Base-by-base conservation (phyloP, 2,113 vertebrate genomes). In the Tetrao urogallus region DNA sequence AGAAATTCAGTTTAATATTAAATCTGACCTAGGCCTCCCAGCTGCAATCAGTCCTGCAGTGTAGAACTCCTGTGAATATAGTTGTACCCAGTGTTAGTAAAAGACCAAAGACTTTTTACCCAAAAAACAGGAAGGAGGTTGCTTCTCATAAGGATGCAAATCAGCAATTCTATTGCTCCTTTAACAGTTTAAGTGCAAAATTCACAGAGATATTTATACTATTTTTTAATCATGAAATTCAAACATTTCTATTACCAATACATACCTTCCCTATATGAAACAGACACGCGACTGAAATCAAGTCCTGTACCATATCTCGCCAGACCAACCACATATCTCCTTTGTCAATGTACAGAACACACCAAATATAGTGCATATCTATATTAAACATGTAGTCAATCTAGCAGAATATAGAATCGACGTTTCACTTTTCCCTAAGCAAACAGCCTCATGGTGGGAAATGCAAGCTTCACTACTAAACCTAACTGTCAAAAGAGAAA, bases 151-250 rank as follows among this genome's bases (percentile, higher is more conserved):
- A 3, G 25, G 45, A 74, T 67, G 38, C 27, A 89, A 60, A 88
- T 78, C n/a, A 86, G 61, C 34, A 56, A n/a, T 86, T 86, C 83
- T 71, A 71, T 38, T 60, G 16, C 64, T 90, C 36, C n/a, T 90
- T 86, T 88, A 95, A 90, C 24, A 90, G 85, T 83, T 90, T n/a
- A 88, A 94, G 38, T 74, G n/a, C 20, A 80, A 91, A 95, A 42
- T 75, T 40, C 71, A 79, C 69, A 22, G 13, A 87, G 86, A 75
- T 20, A 40, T 1, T 3, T 50, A 48, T 54, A 32, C 82, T 28
- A 17, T 83, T 86, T 88, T 77, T 70, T 54, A 54, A 71, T 12
- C 38, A 82, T 14, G 22, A 50, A 47, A 72, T 50, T 36, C 40
- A 85, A 93, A 64, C 25, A 67, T 36, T 61, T 32, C 14, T 58